These are phyloP conservation scores for Charadrius vociferus DNA, from an alignment of 2,113 vertebrate species.

Conservation along the genomic window DNA sequence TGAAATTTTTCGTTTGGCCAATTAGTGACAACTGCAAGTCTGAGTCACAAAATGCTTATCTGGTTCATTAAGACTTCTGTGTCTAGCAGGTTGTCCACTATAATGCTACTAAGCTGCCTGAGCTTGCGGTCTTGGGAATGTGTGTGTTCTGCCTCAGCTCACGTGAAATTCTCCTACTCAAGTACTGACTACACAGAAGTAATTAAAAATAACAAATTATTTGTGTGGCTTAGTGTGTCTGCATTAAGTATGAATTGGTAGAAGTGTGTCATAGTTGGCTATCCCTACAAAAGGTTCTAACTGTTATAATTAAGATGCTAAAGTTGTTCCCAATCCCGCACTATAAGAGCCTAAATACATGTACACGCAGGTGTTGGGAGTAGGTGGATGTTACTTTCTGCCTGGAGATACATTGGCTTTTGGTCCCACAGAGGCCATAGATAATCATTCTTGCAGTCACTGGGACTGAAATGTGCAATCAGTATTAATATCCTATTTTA, in stretches of 20 bases:
- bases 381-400: background rate
- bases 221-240: background rate
- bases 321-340: background rate
- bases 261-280: background rate
- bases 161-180: background rate
- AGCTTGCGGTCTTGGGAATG: background rate
- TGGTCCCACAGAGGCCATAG: background rate
- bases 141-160: background rate
- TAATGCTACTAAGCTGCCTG: background rate
- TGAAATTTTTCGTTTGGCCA: background rate
- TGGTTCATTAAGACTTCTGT: background rate
- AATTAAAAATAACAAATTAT: background rate
- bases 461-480: background rate
- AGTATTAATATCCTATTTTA: background rate
- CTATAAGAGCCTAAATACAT: background rate
- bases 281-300: background rate
- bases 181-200: background rate
- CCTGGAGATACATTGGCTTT: background rate
- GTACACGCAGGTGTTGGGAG: rapidly evolving
- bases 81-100: background rate
- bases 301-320: background rate
- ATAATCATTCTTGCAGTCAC: background rate
- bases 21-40: background rate
- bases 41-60: background rate
- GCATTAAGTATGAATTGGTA: background rate